Conservation (phyloP, 2,797 vertebrate species). For the Hirundo rustica region DNA sequence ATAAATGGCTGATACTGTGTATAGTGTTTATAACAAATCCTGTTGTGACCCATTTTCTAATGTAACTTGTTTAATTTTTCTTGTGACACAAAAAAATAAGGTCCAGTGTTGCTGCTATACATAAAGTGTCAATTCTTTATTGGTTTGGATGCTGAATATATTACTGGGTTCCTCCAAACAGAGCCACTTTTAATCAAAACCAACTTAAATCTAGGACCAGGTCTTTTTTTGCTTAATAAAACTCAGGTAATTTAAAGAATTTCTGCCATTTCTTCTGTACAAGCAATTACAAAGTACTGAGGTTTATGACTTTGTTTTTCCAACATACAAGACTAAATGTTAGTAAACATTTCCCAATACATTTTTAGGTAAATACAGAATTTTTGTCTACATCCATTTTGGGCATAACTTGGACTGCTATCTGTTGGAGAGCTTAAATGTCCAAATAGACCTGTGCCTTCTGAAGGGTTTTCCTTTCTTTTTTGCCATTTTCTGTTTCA, state of each 20-base stretch:
- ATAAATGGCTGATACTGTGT: conserved; percentile 21
- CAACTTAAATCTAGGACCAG: not conserved
- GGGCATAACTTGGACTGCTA: not conserved
- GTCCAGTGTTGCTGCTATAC: not conserved
- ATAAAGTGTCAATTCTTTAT: not conserved
- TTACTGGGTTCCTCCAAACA: not conserved
- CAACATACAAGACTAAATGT: not conserved
- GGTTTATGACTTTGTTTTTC: not conserved
- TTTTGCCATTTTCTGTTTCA: not conserved
- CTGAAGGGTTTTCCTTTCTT: not conserved
- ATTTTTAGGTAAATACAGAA: not conserved
- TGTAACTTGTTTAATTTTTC: conserved; percentile 50
- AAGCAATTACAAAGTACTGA: not conserved
- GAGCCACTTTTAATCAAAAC: not conserved
- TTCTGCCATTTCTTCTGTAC: not conserved
- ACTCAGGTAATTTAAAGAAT: not conserved
- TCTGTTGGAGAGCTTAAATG: not conserved
- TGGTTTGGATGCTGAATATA: not conserved
- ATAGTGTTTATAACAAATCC: conserved; percentile 42
- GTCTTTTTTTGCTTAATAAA: not conserved
- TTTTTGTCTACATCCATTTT: not conserved
- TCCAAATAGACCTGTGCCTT: not conserved
- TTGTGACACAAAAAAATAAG: not conserved
- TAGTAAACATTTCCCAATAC: not conserved
- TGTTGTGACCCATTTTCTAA: conserved; percentile 58